Evolutionary conservation across 2,113 vertebrate genomes (phyloP).

Genomic region (Antigone vipio): DNA sequence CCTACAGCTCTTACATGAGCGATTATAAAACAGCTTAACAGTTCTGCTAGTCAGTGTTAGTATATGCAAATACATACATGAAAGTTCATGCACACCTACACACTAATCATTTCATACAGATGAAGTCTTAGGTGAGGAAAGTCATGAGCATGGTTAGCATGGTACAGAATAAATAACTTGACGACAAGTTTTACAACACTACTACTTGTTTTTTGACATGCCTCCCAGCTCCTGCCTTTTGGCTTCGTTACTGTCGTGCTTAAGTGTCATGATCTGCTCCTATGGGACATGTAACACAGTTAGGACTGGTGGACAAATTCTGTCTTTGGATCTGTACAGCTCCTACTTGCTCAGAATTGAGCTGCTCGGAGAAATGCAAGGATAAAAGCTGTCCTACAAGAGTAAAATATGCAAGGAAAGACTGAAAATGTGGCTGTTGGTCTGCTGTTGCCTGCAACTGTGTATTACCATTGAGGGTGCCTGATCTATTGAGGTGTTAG

Average conservation of each 20-base stretch:
- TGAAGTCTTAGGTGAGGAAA: background rate
- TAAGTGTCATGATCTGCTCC: background rate
- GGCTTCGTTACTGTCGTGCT: fast-evolving
- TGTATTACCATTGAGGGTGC: too few relatives aligned
- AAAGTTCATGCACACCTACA: background rate
- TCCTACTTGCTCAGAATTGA: background rate
- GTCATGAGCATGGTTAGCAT: background rate
- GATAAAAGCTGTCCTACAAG: background rate
- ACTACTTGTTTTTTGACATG: background rate
- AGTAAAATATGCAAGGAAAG: background rate
- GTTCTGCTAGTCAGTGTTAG: background rate
- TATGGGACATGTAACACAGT: background rate
- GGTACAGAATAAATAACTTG: background rate
- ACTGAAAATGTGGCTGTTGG: background rate
- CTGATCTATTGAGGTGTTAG: background rate
- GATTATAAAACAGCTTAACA: background rate
- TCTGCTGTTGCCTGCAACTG: background rate
- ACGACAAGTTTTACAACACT: background rate
- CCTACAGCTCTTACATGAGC: background rate
- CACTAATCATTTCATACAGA: background rate
- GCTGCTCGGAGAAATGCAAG: background rate
- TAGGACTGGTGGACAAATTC: background rate
- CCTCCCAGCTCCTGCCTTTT: background rate
- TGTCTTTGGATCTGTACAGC: background rate
- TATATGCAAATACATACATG: background rate